phyloP scores from a whole-genome alignment of 2,888 invertebrate species.

The Plusia festucae region DNA sequence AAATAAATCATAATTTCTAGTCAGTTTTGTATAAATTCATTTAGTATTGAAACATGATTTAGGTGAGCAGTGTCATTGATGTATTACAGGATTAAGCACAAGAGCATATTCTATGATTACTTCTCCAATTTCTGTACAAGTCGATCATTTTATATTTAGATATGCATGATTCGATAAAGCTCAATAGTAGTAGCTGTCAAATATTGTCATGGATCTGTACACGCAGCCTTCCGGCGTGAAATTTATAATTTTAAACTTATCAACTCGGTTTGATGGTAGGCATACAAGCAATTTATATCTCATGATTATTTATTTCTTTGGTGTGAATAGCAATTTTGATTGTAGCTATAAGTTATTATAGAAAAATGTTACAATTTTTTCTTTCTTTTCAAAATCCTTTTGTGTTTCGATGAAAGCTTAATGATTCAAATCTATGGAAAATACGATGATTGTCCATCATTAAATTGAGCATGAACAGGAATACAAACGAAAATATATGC shows the following conservation, averaged over 20 bases:
- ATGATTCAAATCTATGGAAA: constrained; percentile 53
- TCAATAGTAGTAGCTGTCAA: constrained; percentile 67
- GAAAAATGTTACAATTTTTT: constrained; percentile 53
- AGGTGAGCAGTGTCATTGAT: too few species aligned
- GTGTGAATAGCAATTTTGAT: constrained; percentile 68
- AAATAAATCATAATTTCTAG: not conserved
- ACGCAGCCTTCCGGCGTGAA: constrained; percentile 74
- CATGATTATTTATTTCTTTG: constrained; percentile 53
- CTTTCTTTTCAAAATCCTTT: constrained; percentile 38
- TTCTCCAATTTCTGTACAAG: constrained; percentile 44
- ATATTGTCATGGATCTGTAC: constrained; percentile 70
- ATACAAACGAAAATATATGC: constrained; percentile 54
- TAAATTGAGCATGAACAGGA: constrained; percentile 38
- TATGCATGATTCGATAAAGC: constrained; percentile 68
- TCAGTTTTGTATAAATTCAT: not conserved
- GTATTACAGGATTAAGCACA: too few species aligned
- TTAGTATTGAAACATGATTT: not conserved
- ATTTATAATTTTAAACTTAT: constrained; percentile 80
- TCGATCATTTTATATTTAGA: constrained; percentile 69
- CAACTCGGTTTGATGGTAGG: constrained; percentile 66
- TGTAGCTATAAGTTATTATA: constrained; percentile 60
- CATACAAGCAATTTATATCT: constrained; percentile 62
- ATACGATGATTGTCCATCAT: constrained; percentile 48
- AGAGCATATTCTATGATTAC: constrained; percentile 40
- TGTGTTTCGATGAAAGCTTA: constrained; percentile 35